Evolutionary conservation across 2,797 vertebrate species (phyloP), one percentile per base, ranked within the genome.

Genomic region (Merluccius polli): DNA sequence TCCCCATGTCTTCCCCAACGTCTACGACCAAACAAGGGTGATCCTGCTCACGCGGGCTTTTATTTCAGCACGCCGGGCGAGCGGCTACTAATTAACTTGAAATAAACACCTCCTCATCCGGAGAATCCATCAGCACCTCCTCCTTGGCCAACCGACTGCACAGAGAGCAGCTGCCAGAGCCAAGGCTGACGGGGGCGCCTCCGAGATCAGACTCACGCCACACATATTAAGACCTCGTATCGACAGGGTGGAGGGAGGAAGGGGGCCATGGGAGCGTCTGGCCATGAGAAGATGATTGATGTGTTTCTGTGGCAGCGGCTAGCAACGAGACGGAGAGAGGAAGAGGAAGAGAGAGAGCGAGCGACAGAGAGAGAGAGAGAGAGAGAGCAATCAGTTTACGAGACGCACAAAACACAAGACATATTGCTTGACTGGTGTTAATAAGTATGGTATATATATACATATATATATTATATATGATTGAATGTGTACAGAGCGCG

Each of bases 221-320:
- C 76, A 88, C 86, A 80, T 86, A 63, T 88, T 86, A 90, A 82
- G 87, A 79, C 80, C 82, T 24, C 16, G 76, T 84, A 90, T 92
- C 89, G 88, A 91, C 90, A 90, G 91, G 91, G 89, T 75, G 52
- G 21, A 27, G 52, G 27, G 52, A 24, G 21, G n/a, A 27, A 63
- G 48, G 48, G 79, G 77, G 87, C 85, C 86, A 89, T 81, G 70
- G 15, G 79, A 82, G 84, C 81, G 87, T 92, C 87, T 87, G 88
- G 82, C 83, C 81, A 74, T 84, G 85, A 68, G 81, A 75, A 83
- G 78, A 88, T 92, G 91, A 92, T 91, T 87, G 92, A 93, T 92
- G 91, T 44, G 75, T 87, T 88, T 87, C 83, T 70, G 83, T 80
- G 80, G 78, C 78, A 9, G 79, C 83, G 82, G 82, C 84, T 85